Base-by-base conservation (phyloP, 2,797 vertebrate genomes). In the Acomys russatus region DNA sequence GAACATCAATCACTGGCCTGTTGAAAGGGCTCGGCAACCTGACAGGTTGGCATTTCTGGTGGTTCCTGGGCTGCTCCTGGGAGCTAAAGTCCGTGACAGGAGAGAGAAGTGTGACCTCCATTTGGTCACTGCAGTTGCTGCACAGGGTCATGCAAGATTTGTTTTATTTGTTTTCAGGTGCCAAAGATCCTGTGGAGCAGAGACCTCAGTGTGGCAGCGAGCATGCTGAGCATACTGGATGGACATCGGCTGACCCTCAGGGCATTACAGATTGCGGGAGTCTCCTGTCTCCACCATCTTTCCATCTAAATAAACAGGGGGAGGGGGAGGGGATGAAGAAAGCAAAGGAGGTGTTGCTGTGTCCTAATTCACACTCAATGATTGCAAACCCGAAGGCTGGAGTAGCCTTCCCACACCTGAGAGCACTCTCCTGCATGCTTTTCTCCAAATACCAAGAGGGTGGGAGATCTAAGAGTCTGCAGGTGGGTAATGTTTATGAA, bases 181-280 rank as follows among this genome's bases (percentile, higher is more conserved):
- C 28, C 38, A 17, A 44, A 56, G 28, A 61, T 1, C 10, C 3
- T 5, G 3, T 1, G 3, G 22, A 1, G 6, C 38, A 11, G 49
- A 20, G 86, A n/a, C 1, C 4, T 1, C 0, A 0, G 3, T 0
- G 0, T 0, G 33, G 4, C 7, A 0, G 66, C 0, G 70, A 30
- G 74, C 20, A 7, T 18, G 2, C 35, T 0, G 12, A 54, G 9
- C 33, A 4, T 0, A n/a, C 0, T 8, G n/a, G 59, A 51, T 18
- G 35, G 92, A 86, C 63, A 6, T 6, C 1, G 17, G 18, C 54
- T 1, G 35, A 22, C 9, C 30, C 70, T 33, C 8, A 0, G 9
- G 0, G 63, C 35, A 25, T 68, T 7, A 11, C 4, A n/a, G 85
- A 1, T 7, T 1, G 3, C 0, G 1, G 44, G 2, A 5, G 49